Evolutionary conservation across 2,888 invertebrate genomes (phyloP).

Genomic region (Cataglyphis altisquamis): DNA sequence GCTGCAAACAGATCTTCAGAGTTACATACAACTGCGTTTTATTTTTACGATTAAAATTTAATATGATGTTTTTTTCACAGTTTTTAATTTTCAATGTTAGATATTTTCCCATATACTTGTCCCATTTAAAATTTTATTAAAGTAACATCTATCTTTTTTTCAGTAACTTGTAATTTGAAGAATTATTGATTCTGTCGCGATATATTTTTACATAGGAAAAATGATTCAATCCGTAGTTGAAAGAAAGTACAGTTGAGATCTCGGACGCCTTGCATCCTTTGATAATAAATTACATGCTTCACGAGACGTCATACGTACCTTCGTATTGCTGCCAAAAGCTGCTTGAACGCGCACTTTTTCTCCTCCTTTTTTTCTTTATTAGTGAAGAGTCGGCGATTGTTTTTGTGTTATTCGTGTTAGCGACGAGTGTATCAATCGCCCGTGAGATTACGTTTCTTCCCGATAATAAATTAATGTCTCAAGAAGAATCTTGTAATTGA

Average conservation of each 20-base stretch:
- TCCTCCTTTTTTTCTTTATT: conserved; percentile 36
- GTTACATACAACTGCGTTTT: background rate
- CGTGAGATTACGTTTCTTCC: conserved; percentile 71
- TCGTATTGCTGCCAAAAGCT: conserved; percentile 77
- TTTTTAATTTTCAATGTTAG: conserved; percentile 9
- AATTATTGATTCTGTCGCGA: background rate
- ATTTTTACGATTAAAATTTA: background rate
- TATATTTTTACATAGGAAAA: background rate
- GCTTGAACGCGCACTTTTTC: conserved; percentile 59
- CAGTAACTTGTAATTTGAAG: background rate
- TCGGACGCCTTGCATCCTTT: background rate
- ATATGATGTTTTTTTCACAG: background rate
- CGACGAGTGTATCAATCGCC: conserved; percentile 72
- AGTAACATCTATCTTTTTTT: background rate
- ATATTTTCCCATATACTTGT: background rate
- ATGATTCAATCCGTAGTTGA: conserved; percentile 18
- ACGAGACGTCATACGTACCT: conserved; percentile 61
- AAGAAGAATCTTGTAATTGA: conserved; percentile 78
- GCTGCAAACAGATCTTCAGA: background rate
- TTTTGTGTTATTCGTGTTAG: conserved; percentile 61
- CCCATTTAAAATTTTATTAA: background rate
- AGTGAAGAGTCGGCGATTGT: conserved; percentile 49
- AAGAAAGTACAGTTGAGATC: conserved; percentile 10
- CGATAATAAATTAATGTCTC: conserved; percentile 82
- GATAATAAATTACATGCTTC: conserved; percentile 40